Evolutionary conservation across 2,797 vertebrate genomes (phyloP), one percentile per base, ranked within the genome.

Genomic region (Pangasius larnaudii): DNA sequence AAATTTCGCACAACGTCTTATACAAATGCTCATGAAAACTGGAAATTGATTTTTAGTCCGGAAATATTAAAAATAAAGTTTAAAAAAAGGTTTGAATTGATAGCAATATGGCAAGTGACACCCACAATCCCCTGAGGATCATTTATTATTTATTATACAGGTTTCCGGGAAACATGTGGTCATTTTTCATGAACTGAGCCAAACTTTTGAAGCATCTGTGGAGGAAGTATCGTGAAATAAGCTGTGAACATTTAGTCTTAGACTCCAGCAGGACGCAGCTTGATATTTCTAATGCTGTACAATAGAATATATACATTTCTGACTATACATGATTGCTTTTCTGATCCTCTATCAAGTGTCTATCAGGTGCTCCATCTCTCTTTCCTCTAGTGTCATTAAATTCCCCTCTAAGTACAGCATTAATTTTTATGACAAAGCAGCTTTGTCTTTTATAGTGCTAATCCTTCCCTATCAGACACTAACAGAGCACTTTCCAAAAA

Each of bases 361-460:
- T 77, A 75, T 82, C 67, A 75, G 65, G 9, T 49, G 22, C 24
- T 75, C 46, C 22, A 59, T 89, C 51, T 6, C 19, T 67, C 30
- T 77, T 67, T 75, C 78, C 24, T 69, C 39, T 19, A 56, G 39
- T 59, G 75, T 85, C 87, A 78, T 88, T 84, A 77, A 89, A 84
- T 46, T 84, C 77, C 56, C 63, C 63, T 84, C 30, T 74, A 86
- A 67, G 58, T 65, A 84, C 69, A 59, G 33, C 72, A 59, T 84
- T 86, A 16, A 69, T 89, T 89, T 89, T 80, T 79, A 79, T 89
- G 79, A 85, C 81, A 82, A 39, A 78, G 77, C 49, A 59, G 63
- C 88, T 78, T 56, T 61, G 85, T 61, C 88, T 84, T 89, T 77
- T 77, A 61, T 69, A 80, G 88, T 85, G 85, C 75, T 89, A 89